A percentile compares a stretch with the other conserved stretches of the same genome.
Conservation (phyloP, 2,797 vertebrate species). For the Fistularia commersonii region DNA sequence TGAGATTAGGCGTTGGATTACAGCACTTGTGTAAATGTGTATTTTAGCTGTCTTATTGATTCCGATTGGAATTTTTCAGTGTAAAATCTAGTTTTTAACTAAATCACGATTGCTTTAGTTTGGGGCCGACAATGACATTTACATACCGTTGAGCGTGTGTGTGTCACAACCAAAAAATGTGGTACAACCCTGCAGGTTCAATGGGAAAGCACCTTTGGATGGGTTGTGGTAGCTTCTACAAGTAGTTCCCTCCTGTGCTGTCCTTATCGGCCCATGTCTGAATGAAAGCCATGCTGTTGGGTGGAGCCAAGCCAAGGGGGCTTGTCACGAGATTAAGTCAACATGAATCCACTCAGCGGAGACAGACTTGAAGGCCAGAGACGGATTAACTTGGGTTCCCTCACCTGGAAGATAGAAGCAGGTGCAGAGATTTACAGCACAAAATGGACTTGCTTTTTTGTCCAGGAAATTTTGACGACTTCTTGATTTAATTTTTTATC, state of each 20-base stretch:
- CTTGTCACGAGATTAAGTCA: slow-evolving; percentile 23
- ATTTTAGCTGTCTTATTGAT: background rate
- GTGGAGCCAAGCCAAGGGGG: slow-evolving; percentile 32
- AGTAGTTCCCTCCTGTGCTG: slow-evolving; percentile 12
- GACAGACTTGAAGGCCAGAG: slow-evolving; percentile 20
- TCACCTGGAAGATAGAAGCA: slow-evolving; percentile 28
- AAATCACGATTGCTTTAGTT: too few relatives aligned
- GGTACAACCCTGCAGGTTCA: background rate
- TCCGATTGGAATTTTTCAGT: too few relatives aligned
- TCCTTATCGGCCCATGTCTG: slow-evolving; percentile 18
- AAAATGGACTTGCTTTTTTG: slow-evolving; percentile 8
- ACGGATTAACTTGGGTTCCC: slow-evolving; percentile 30
- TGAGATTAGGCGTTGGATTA: background rate
- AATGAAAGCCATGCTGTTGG: slow-evolving; percentile 24
- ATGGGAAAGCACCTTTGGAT: background rate
- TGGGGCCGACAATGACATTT: too few relatives aligned
- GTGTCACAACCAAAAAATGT: background rate
- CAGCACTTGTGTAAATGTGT: background rate
- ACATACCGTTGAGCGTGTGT: too few relatives aligned
- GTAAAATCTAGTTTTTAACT: too few relatives aligned
- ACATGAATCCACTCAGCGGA: slow-evolving; percentile 12
- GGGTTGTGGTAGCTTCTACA: slow-evolving; percentile 6
- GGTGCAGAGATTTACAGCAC: slow-evolving; percentile 31
- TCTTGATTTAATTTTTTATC: slow-evolving; percentile 5
- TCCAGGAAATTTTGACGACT: too few relatives aligned